Conservation (phyloP, 2,797 vertebrate genomes). For the Darevskia nairensis region DNA sequence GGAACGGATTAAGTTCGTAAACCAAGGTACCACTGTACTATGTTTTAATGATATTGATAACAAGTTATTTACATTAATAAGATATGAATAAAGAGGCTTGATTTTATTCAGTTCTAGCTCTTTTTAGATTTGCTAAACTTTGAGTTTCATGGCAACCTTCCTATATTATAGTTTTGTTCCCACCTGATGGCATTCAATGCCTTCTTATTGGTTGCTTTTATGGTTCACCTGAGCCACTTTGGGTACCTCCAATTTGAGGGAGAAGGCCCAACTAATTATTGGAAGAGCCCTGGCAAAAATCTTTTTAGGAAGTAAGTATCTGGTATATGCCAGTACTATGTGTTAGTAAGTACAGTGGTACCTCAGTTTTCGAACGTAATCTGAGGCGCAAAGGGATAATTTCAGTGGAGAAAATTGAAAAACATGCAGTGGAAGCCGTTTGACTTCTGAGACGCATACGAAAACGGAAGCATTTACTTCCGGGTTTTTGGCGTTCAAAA, state of each 20-base stretch:
- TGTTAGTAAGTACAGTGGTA: not conserved
- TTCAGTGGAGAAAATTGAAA: too few species aligned
- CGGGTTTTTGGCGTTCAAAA: too few species aligned
- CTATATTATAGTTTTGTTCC: not conserved
- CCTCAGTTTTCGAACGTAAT: too few species aligned
- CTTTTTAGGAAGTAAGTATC: not conserved
- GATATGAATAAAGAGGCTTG: too few species aligned
- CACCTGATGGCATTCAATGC: not conserved
- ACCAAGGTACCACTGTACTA: too few species aligned
- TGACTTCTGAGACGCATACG: accelerated
- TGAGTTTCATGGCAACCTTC: not conserved
- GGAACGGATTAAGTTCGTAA: too few species aligned
- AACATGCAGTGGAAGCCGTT: too few species aligned
- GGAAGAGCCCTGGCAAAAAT: too few species aligned
- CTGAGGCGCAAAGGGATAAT: too few species aligned
- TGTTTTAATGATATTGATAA: too few species aligned
- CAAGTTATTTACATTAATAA: too few species aligned
- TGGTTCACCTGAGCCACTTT: not conserved
- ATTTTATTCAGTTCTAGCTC: not conserved
- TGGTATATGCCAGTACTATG: not conserved
- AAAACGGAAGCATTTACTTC: too few species aligned
- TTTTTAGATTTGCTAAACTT: not conserved
- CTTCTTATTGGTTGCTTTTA: not conserved
- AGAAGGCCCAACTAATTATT: not conserved
- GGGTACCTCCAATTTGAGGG: not conserved